Conservation (phyloP, 2,888 invertebrate genomes). For the Bellardia bayeri region DNA sequence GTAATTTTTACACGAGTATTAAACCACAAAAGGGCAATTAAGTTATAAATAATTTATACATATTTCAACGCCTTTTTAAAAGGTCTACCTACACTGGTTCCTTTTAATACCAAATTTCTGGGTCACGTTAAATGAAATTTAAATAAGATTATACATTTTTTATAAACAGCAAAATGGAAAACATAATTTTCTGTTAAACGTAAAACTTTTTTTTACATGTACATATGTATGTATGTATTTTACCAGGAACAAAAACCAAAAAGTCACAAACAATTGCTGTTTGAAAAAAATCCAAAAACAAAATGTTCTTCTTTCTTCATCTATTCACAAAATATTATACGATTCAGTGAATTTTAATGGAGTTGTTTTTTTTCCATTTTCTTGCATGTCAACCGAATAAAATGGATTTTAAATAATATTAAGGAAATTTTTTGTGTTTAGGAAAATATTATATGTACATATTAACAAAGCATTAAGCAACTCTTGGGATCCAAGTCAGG, state of each 20-base stretch:
- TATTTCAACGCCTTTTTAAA: slow-evolving; percentile 2
- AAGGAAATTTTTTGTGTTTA: too few relatives aligned
- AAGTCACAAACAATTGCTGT: slow-evolving; percentile 22
- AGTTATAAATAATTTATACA: slow-evolving; percentile 23
- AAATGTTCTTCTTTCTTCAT: background rate
- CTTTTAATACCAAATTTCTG: background rate
- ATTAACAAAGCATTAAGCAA: too few relatives aligned
- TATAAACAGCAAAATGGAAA: background rate
- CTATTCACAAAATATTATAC: slow-evolving; percentile 34
- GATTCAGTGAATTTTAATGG: slow-evolving; percentile 59
- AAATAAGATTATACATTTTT: background rate
- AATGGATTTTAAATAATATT: background rate
- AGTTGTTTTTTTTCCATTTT: background rate
- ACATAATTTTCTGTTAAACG: background rate
- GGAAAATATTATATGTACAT: too few relatives aligned
- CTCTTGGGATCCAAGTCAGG: too few relatives aligned
- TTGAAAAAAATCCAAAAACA: background rate
- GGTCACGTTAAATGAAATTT: slow-evolving; percentile 14
- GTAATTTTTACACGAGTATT: background rate
- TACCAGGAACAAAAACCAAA: slow-evolving; percentile 5
- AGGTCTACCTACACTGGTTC: background rate
- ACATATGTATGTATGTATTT: background rate
- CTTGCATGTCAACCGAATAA: slow-evolving; percentile 12
- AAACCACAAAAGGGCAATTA: slow-evolving; percentile 38
- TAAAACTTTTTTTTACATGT: background rate